These are phyloP conservation scores for Theristicus caerulescens DNA, from an alignment of 2,113 vertebrate species.

Conservation along the genomic window DNA sequence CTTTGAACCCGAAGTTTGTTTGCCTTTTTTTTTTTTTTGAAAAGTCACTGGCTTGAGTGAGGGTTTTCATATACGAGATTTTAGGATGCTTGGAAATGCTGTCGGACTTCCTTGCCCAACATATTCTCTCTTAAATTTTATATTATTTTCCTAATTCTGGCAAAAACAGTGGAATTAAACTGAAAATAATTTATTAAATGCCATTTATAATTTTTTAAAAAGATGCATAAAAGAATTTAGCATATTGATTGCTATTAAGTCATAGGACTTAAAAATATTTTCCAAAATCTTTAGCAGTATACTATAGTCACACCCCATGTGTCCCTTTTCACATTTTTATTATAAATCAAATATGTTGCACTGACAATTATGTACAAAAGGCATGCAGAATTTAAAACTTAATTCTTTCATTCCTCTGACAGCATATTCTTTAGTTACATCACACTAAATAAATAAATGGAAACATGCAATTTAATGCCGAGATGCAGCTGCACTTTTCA, in stretches of 20 bases:
- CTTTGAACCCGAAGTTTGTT: slow-evolving; percentile 53
- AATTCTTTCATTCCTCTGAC: background rate
- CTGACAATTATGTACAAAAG: background rate
- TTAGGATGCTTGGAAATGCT: slow-evolving; percentile 26
- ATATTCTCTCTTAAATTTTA: background rate
- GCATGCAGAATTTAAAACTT: background rate
- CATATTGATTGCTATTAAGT: background rate
- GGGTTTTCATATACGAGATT: background rate
- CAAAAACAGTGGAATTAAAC: background rate
- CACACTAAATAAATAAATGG: background rate
- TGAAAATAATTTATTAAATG: slow-evolving; percentile 18
- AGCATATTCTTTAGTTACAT: background rate
- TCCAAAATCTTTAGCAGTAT: background rate
- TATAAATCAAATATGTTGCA: background rate
- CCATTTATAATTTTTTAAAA: background rate
- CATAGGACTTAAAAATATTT: background rate
- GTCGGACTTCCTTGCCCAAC: slow-evolving; percentile 9
- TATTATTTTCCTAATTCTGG: slow-evolving; percentile 7
- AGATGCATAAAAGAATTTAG: background rate
- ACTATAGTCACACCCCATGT: background rate
- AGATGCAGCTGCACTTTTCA: background rate
- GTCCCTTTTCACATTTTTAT: background rate
- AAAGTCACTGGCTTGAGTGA: slow-evolving; percentile 20
- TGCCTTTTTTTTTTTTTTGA: background rate
- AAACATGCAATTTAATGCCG: background rate